A percentile compares a stretch with the other conserved stretches of the same genome.
These are phyloP conservation scores for Myiopsitta monachus DNA, from an alignment of 2,113 vertebrate species.

Conservation along the genomic window DNA sequence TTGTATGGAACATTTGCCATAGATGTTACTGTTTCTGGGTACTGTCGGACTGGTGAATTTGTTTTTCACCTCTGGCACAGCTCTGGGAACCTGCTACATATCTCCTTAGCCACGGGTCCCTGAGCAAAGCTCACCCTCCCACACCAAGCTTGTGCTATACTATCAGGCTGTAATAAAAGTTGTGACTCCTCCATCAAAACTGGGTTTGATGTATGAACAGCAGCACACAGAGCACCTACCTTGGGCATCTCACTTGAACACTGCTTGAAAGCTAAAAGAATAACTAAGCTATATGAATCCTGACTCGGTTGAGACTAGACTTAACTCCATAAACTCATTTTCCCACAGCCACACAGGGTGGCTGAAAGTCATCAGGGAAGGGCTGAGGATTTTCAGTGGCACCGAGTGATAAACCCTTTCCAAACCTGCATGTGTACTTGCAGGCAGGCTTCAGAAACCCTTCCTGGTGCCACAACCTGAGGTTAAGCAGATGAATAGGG, in stretches of 20 bases:
- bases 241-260: background rate
- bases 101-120: background rate
- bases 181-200: background rate
- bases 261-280: background rate
- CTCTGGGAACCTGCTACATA: background rate
- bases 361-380: background rate
- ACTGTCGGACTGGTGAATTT: background rate
- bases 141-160: too few species aligned
- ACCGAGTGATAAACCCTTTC: background rate
- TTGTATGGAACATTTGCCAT: accelerated
- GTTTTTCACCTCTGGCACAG: background rate
- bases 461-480: too few species aligned
- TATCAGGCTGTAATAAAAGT: background rate
- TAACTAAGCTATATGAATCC: background rate
- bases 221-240: background rate
- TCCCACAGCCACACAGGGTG: background rate
- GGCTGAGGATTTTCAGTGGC: background rate
- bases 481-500: background rate
- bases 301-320: background rate
- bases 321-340: background rate
- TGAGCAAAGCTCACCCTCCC: background rate
- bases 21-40: background rate
- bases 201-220: background rate
- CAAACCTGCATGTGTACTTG: background rate
- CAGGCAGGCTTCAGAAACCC: background rate